Evolutionary conservation across 2,113 vertebrate genomes (phyloP).

Genomic region (Daboia siamensis): DNA sequence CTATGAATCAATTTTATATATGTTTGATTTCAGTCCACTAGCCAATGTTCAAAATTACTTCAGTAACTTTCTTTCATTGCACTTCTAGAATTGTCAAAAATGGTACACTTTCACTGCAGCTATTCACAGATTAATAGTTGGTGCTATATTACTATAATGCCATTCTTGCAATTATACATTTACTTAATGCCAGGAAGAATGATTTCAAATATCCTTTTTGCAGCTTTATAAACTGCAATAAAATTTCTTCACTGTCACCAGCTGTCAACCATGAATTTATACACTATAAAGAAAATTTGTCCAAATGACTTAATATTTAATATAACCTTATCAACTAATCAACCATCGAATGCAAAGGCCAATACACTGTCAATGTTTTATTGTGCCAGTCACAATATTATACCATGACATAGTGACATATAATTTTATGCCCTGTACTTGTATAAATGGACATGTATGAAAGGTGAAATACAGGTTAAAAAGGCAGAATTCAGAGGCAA

Average conservation of each 20-base stretch:
- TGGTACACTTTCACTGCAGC: neutral
- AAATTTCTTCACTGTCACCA: constrained; percentile 43
- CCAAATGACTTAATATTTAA: neutral
- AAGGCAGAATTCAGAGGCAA: neutral
- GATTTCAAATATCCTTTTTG: constrained; percentile 46
- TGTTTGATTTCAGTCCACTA: neutral
- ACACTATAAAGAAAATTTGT: constrained; percentile 27
- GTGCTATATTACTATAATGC: constrained; percentile 41
- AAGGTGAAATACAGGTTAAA: neutral
- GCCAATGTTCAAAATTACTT: neutral
- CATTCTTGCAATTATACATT: constrained; percentile 39
- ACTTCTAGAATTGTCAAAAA: constrained; percentile 49
- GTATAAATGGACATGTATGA: neutral
- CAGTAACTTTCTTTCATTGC: constrained; percentile 28
- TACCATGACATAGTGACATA: neutral
- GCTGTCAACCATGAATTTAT: constrained; percentile 40
- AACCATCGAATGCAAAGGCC: neutral
- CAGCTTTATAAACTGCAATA: constrained; percentile 35
- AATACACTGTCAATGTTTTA: neutral
- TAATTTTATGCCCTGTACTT: neutral
- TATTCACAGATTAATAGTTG: constrained; percentile 5
- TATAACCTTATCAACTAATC: neutral
- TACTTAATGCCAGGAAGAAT: constrained; percentile 31
- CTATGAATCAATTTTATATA: neutral
- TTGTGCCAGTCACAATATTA: neutral